Conservation (phyloP, 2,888 invertebrate genomes). For the Epistrophe grossulariae region DNA sequence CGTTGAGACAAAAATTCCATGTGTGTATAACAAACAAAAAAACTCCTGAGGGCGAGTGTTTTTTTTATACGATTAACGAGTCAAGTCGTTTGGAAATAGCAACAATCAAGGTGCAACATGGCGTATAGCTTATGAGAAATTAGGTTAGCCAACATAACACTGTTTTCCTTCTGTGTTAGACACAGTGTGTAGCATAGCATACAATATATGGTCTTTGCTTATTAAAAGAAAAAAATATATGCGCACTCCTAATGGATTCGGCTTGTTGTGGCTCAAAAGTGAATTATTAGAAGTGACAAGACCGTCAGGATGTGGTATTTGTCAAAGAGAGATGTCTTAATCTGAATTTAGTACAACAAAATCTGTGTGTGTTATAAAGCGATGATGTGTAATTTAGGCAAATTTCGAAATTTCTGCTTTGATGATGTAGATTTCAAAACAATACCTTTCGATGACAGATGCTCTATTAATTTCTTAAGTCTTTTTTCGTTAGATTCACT, state of each 20-base stretch:
- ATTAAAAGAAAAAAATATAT: slow-evolving; percentile 4
- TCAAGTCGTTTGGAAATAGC: slow-evolving; percentile 40
- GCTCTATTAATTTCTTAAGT: too few species aligned
- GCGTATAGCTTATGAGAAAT: slow-evolving; percentile 55
- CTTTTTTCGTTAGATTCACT: too few species aligned
- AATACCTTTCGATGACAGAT: too few species aligned
- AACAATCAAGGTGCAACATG: slow-evolving; percentile 47
- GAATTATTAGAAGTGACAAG: slow-evolving; percentile 26
- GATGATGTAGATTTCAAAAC: neutral
- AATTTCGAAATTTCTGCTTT: neutral
- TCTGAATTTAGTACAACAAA: neutral
- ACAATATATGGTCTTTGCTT: slow-evolving; percentile 3
- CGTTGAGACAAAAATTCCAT: slow-evolving; percentile 41
- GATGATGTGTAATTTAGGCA: neutral
- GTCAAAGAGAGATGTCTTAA: slow-evolving; percentile 32
- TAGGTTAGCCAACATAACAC: slow-evolving; percentile 49
- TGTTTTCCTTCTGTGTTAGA: slow-evolving; percentile 18
- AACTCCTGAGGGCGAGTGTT: slow-evolving; percentile 62
- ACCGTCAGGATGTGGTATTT: slow-evolving; percentile 2
- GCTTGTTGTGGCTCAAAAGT: slow-evolving; percentile 6
- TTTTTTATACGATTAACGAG: slow-evolving; percentile 20
- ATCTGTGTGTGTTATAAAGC: neutral
- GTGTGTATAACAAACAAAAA: slow-evolving; percentile 22
- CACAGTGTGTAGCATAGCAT: neutral
- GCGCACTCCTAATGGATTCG: slow-evolving; percentile 33